These are phyloP conservation scores for Aphelenchoides fujianensis DNA, from an alignment of 1,140 invertebrate genomes.

Conservation along the genomic window DNA sequence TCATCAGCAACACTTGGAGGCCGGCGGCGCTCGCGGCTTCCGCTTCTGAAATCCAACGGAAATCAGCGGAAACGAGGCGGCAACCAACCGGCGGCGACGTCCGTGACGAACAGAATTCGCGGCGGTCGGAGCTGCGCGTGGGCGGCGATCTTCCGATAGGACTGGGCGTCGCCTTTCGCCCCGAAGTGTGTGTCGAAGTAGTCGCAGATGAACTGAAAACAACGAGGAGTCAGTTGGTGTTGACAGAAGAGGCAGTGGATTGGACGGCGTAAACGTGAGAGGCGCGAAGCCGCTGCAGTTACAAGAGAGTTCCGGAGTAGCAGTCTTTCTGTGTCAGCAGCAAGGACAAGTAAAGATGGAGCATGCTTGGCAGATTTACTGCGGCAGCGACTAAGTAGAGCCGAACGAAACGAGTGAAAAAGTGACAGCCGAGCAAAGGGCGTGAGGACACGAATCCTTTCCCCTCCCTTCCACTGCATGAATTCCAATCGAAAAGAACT, in stretches of 20 bases:
- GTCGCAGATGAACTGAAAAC: constrained; percentile 61
- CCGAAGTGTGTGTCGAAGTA: constrained; percentile 84
- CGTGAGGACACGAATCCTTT: too few species aligned
- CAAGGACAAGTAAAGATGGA: too few species aligned
- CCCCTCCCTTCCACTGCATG: too few species aligned
- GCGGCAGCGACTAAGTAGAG: too few species aligned
- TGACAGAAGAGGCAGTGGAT: too few species aligned
- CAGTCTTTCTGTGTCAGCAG: too few species aligned
- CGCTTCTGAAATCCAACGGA: constrained; percentile 66
- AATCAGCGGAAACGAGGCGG: neutral
- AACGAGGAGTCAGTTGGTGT: neutral
- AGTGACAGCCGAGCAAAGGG: too few species aligned
- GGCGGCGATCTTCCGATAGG: constrained; percentile 74
- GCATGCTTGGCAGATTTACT: too few species aligned
- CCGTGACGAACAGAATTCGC: constrained; percentile 79
- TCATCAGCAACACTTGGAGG: constrained; percentile 70
- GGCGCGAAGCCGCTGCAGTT: too few species aligned
- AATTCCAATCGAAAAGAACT: neutral
- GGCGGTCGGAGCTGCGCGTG: constrained; percentile 69
- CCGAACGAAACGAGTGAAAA: too few species aligned
- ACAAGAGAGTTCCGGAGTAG: too few species aligned
- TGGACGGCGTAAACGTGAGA: too few species aligned
- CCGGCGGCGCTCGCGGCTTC: constrained; percentile 75
- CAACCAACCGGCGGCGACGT: constrained; percentile 68
- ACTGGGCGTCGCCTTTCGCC: constrained; percentile 72